A percentile compares a stretch with the other conserved stretches of the same genome.
phyloP scores from a whole-genome alignment of 1,140 invertebrate species.

The Laupala kohalensis region DNA sequence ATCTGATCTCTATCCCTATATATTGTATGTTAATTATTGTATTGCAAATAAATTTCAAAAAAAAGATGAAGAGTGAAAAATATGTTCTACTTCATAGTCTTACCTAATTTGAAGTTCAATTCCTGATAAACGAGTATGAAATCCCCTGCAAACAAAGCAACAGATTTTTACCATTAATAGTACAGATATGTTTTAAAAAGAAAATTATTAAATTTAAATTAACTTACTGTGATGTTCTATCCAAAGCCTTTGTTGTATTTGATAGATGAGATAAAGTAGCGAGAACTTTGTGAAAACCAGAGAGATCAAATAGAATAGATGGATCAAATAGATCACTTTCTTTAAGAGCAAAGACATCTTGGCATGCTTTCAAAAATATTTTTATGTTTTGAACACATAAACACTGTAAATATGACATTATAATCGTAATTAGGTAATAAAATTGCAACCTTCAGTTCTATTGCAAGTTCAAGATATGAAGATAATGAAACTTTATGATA shows the following conservation, averaged over 20 bases:
- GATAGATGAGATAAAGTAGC: not conserved
- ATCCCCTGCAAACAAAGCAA: too few relatives aligned
- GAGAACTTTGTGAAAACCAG: not conserved
- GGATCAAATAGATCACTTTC: not conserved
- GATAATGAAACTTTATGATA: not conserved
- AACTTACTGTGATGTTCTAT: not conserved
- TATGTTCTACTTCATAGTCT: too few relatives aligned
- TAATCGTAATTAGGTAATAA: not conserved
- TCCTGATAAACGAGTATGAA: too few relatives aligned
- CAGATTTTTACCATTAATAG: too few relatives aligned
- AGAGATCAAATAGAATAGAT: not conserved
- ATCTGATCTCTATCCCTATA: too few relatives aligned
- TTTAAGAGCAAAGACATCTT: not conserved
- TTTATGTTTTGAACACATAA: not conserved
- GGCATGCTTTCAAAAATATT: not conserved
- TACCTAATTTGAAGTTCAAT: too few relatives aligned
- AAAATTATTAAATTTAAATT: too few relatives aligned
- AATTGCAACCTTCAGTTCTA: not conserved
- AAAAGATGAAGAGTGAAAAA: too few relatives aligned
- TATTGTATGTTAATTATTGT: too few relatives aligned
- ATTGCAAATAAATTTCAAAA: too few relatives aligned
- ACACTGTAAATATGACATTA: not conserved
- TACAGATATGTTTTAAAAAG: too few relatives aligned
- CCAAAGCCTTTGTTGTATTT: not conserved
- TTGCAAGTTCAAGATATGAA: not conserved